A percentile compares a stretch with the other conserved stretches of the same genome.
Evolutionary conservation across 2,797 vertebrate species (phyloP).

Genomic region (Caiman crocodilus): DNA sequence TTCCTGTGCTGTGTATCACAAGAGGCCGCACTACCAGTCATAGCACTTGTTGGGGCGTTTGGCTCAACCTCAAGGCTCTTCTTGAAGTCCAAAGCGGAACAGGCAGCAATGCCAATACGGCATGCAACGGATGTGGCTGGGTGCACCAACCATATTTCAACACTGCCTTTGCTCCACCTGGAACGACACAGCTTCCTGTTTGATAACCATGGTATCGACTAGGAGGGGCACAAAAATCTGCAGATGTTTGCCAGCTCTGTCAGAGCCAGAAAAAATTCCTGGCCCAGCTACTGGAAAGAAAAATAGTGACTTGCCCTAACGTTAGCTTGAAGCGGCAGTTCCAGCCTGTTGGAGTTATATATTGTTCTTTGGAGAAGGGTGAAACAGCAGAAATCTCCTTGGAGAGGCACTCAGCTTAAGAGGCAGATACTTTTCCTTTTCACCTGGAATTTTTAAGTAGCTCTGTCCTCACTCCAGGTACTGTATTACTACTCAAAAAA

Average conservation of each 20-base stretch:
- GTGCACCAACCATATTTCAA: neutral
- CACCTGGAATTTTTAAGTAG: neutral
- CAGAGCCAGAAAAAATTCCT: slow-evolving; percentile 52
- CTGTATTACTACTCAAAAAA: neutral
- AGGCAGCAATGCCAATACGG: neutral
- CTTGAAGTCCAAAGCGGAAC: neutral
- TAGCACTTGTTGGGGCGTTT: neutral
- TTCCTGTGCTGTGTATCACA: neutral
- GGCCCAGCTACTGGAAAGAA: neutral
- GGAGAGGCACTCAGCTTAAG: neutral
- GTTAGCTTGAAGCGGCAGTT: slow-evolving; percentile 39
- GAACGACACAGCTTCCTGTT: neutral
- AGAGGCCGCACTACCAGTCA: neutral
- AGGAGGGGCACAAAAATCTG: slow-evolving; percentile 27
- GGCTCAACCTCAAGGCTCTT: neutral
- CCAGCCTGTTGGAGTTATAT: slow-evolving; percentile 44
- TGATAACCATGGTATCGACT: neutral
- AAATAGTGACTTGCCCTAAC: slow-evolving; percentile 43
- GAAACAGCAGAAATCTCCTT: slow-evolving; percentile 12
- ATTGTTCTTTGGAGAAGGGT: neutral
- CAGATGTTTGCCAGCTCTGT: slow-evolving; percentile 28
- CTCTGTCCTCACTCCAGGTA: neutral
- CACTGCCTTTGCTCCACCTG: neutral
- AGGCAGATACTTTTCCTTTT: neutral
- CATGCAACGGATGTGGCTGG: neutral